These are phyloP conservation scores for Microcebus tavaratra DNA, from an alignment of 2,113 vertebrate genomes.

Conservation along the genomic window DNA sequence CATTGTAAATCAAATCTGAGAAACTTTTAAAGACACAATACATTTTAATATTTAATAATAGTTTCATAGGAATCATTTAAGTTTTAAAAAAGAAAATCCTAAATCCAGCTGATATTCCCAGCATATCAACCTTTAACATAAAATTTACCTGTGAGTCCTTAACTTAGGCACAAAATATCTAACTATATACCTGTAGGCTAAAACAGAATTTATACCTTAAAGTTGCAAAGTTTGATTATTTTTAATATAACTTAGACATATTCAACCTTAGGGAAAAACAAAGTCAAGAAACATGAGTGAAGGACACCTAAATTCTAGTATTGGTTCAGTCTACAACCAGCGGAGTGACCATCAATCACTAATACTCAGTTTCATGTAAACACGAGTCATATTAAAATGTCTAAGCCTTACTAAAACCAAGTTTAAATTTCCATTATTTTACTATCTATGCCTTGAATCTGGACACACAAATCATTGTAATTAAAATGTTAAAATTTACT, in stretches of 20 bases:
- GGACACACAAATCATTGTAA: not conserved
- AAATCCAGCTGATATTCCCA: slow-evolving; percentile 8
- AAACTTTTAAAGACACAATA: slow-evolving; percentile 6
- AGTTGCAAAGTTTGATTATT: slow-evolving; percentile 9
- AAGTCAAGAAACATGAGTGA: not conserved
- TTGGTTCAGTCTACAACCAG: not conserved
- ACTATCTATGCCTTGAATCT: not conserved
- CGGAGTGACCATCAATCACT: not conserved
- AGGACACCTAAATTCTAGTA: not conserved
- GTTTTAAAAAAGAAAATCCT: slow-evolving; percentile 50
- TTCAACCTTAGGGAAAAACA: not conserved
- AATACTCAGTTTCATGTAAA: not conserved
- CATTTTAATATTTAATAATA: slow-evolving; percentile 46
- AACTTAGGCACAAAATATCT: not conserved
- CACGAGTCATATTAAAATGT: not conserved
- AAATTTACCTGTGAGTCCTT: not conserved
- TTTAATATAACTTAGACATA: not conserved
- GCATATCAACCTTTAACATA: not conserved
- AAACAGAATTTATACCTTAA: slow-evolving; percentile 6
- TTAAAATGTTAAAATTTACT: not conserved
- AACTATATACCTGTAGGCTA: not conserved
- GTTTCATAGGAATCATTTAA: not conserved
- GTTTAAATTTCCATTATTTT: not conserved
- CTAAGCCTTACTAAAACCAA: not conserved
- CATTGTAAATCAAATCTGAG: slow-evolving; percentile 31